Evolutionary conservation across 2,113 vertebrate genomes (phyloP).

Genomic region (Nyctereutes procyonoides): DNA sequence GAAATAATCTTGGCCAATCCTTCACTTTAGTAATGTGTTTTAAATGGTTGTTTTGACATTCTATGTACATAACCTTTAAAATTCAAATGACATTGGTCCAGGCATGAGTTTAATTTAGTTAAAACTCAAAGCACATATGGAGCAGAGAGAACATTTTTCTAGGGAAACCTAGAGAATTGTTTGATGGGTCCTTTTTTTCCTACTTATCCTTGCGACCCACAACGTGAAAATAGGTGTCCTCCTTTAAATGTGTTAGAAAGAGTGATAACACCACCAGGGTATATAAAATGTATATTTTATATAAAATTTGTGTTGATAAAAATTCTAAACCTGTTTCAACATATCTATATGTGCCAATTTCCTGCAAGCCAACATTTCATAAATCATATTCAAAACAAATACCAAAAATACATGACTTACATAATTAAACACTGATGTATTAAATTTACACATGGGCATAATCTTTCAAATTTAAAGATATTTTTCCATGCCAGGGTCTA

Average conservation of each 20-base stretch:
- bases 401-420: constrained; percentile 75
- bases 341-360: constrained; percentile 65
- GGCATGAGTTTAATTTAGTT: constrained; percentile 77
- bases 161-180: constrained; percentile 76
- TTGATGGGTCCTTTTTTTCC: constrained; percentile 46
- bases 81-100: constrained; percentile 74
- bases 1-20: constrained; percentile 56
- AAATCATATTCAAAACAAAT: constrained; percentile 79
- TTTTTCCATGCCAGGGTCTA: not conserved
- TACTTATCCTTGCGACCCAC: constrained; percentile 51
- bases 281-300: constrained; percentile 68
- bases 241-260: constrained; percentile 71
- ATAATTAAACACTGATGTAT: constrained; percentile 77
- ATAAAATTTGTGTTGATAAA: constrained; percentile 73
- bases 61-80: constrained; percentile 79
- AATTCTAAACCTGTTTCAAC: constrained; percentile 71
- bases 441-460: constrained; percentile 69
- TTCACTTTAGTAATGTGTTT: constrained; percentile 70
- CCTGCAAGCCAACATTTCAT: constrained; percentile 69
- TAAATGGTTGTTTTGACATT: constrained; percentile 74
- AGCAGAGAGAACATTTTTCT: constrained; percentile 74
- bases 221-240: constrained; percentile 62
- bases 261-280: not conserved
- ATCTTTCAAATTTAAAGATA: constrained; percentile 56
- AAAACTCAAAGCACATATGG: constrained; percentile 70